Evolutionary conservation across 2,113 vertebrate species (phyloP), one percentile per base, ranked within the genome.

Genomic region (Ariopsis seemanni): DNA sequence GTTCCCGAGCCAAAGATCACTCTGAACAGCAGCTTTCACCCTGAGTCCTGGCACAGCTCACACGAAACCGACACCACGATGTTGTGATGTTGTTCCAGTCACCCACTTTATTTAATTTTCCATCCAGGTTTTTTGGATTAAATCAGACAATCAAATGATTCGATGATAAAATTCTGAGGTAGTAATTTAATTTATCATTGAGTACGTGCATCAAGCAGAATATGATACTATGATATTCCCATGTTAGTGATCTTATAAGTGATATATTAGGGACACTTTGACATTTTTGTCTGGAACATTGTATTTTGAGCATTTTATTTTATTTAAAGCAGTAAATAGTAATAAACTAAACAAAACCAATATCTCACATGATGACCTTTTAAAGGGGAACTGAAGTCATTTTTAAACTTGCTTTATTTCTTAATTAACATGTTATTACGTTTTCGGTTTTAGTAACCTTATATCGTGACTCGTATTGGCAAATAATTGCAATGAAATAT

Each of bases 1-100:
- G 63, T 14, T 77, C 34, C 75, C 30, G 52, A 62, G 72, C 72
- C 60, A 62, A 58, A n/a, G 67, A 11, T 11, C 6, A 67, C 25
- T 4, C 50, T 67, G 75, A 86, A 86, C 69, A 42, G 18, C 60
- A 57, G 30, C 74, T 30, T 65, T 53, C 34, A 53, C 5, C 52
- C 15, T 52, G n/a, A 80, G 58, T 65, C 17, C 62, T 80, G 85
- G 52, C 85, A 80, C 62, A 53, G n/a, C 60, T 77, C 58, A 53
- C 74, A 10, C 5, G 2, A 57, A 57, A 79, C 63, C 53, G 78
- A 83, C 82, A 57, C 20, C 85, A 34, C 42, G 4, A 42, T 42
- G 42, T 42, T 42, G 42, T 22, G 22, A 80, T 55, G 42, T 5
- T 60, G 55, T 25, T 25, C 14, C 20, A 65, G 14, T 57, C 9